phyloP scores from a whole-genome alignment of 1,140 invertebrate species.

The Babylonia areolata region DNA sequence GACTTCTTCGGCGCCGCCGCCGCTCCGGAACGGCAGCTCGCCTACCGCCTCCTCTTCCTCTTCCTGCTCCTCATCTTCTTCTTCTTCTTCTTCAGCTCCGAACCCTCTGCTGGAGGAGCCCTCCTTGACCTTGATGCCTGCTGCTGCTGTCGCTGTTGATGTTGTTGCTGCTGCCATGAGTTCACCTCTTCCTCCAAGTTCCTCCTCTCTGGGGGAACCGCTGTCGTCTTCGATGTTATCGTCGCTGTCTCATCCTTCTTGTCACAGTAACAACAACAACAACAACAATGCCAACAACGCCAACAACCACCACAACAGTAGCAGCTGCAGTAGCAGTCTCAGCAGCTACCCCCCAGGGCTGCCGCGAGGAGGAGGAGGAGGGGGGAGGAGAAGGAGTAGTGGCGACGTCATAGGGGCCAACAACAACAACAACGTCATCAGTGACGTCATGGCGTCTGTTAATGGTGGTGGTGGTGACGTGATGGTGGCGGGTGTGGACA shows the following conservation, averaged over 20 bases:
- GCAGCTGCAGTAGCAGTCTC: no score
- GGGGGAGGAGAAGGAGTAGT: no score
- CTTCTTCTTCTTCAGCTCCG: not conserved
- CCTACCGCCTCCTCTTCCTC: not conserved
- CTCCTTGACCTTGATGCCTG: no score
- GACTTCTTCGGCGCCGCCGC: no score
- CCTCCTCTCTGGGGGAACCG: not conserved
- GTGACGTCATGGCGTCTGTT: not conserved
- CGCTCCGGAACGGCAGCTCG: not conserved
- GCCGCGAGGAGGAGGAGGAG: no score
- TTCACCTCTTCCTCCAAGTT: not conserved
- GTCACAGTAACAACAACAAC: not conserved
- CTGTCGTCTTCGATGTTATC: not conserved
- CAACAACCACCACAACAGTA: no score
- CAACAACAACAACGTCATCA: not conserved
- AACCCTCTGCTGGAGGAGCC: no score
- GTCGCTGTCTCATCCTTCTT: not conserved
- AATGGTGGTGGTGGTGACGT: not conserved
- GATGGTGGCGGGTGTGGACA: not conserved
- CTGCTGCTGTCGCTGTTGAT: no score
- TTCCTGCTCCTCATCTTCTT: not conserved
- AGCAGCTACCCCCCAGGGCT: no score
- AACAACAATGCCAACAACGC: not conserved
- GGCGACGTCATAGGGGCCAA: not conserved
- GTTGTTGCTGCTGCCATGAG: no score